Base-by-base conservation (phyloP, 2,888 invertebrate species). In the Netelia inedita region DNA sequence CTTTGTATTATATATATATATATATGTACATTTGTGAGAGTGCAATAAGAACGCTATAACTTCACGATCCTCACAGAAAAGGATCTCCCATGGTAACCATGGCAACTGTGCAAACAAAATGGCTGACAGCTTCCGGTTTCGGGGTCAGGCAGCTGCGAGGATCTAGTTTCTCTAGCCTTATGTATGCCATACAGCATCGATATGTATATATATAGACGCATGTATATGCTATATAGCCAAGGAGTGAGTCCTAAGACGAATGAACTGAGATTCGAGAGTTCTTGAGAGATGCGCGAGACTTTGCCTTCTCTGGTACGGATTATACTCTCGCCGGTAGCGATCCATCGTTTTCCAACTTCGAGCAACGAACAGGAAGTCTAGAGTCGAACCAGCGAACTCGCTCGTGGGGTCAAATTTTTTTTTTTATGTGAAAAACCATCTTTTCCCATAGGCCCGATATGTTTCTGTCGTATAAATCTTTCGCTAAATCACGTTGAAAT, bases 31-130 rank as follows among this genome's bases (percentile, higher is more conserved):
- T 46, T 14, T 46, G 46, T 14, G 61, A 73, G 69, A 84, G 50
- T 78, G 73, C 75, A 78, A 66, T 53, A 8, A 50, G 35, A 68
- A 63, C 35, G 41, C 55, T 79, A 63, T 61, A 59, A 63, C 46
- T 14, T 82, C 86, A 80, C 79, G 85, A 87, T 88, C 88, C 89
- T 81, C 61, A 82, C 82, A 82, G 88, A 89, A 92, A 93, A 91
- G 91, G 90, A 91, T 92, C 92, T 91, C 90, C 89, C 90, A 90
- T 90, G 90, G 93, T 92, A 90, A 89, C 92, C 90, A 92, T 93
- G 89, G 92, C 92, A 93, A 93, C 93, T 93, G 93, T 93, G 91
- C 93, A 93, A 93, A 93, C 93, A 93, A 93, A 89, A 93, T 93
- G 93, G 93, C 92, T 90, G 93, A 85, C 90, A 91, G 93, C 93